Evolutionary conservation across 2,888 invertebrate genomes (phyloP), one percentile per base, ranked within the genome.

Genomic region (Trachelus troglodyta): DNA sequence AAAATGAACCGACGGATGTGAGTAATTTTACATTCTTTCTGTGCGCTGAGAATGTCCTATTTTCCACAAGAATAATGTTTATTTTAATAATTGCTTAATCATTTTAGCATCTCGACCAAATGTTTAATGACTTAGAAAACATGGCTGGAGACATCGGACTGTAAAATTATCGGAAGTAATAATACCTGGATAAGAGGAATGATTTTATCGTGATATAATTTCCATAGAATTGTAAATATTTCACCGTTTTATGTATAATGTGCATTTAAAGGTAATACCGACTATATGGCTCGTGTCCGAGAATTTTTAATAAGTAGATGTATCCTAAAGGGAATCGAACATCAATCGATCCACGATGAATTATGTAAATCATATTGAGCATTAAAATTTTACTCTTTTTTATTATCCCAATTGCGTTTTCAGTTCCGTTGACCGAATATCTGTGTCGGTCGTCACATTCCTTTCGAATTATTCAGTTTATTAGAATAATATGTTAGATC

Each of bases 61-160:
- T 23, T 6, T 56, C 23, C 2, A 56, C 2, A 23, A 56, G 23
- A 23, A 56, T 23, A 40, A 40, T 40, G 9, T 12, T 34, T 71
- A 31, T 12, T 75, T 74, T 33, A 37, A 74, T 34, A n/a, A 35
- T 35, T 34, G n/a, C 34, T 35, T 23, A 15, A 56, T 56, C 80
- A 40, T 87, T 88, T 75, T 81, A 90, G 90, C 86, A 87, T 75
- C 85, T 90, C 12, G 90, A 90, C 77, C 85, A 87, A 77, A 88
- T 90, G 86, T 90, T 90, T 76, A 88, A 80, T 77, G 84, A 89
- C 75, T 81, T 90, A 74, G 89, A 89, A 77, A 89, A 89, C 35
- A 89, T 85, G 80, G 85, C 89, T 76, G 86, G 85, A 78, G 89
- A 90, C 78, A 89, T 90, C 73, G 84, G 84, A 77, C 85, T 90